These are phyloP conservation scores for Stomorhina lunata DNA, from an alignment of 2,888 invertebrate genomes.

Conservation along the genomic window DNA sequence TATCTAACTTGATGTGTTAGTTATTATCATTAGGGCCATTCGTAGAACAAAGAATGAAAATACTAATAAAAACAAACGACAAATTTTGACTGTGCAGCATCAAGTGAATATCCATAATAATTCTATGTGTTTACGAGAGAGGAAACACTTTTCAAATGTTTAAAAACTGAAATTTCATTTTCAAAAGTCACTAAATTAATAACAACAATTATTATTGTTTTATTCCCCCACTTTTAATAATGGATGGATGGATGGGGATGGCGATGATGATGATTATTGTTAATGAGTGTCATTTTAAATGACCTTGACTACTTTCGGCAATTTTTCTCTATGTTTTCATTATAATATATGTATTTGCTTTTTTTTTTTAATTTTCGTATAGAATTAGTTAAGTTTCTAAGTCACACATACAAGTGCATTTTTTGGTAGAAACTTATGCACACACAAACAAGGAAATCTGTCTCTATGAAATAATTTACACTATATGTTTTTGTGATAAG, in stretches of 20 bases:
- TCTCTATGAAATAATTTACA: too few species aligned
- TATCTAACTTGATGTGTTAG: neutral
- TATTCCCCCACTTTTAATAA: conserved; percentile 53
- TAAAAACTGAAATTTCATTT: conserved; percentile 20
- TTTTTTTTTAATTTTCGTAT: conserved; percentile 34
- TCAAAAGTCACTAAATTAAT: conserved; percentile 37
- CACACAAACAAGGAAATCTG: neutral
- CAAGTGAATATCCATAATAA: conserved; percentile 37
- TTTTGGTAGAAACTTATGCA: too few species aligned
- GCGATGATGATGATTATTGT: conserved; percentile 43
- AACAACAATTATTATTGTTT: conserved; percentile 33
- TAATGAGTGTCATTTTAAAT: conserved; percentile 60
- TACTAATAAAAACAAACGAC: neutral
- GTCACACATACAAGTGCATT: too few species aligned
- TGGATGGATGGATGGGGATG: conserved; percentile 23
- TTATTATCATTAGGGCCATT: neutral
- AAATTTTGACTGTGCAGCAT: neutral
- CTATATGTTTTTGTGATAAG: too few species aligned
- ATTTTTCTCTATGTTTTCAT: conserved; percentile 40
- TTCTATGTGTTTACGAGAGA: conserved; percentile 15
- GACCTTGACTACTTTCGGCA: conserved; percentile 61
- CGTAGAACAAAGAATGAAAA: neutral
- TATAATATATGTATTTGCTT: neutral
- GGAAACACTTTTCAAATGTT: conserved; percentile 52
- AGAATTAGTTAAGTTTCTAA: conserved; percentile 40